Evolutionary conservation across 2,888 invertebrate species (phyloP), one percentile per base, ranked within the genome.

Genomic region (Chorisops tibialis): DNA sequence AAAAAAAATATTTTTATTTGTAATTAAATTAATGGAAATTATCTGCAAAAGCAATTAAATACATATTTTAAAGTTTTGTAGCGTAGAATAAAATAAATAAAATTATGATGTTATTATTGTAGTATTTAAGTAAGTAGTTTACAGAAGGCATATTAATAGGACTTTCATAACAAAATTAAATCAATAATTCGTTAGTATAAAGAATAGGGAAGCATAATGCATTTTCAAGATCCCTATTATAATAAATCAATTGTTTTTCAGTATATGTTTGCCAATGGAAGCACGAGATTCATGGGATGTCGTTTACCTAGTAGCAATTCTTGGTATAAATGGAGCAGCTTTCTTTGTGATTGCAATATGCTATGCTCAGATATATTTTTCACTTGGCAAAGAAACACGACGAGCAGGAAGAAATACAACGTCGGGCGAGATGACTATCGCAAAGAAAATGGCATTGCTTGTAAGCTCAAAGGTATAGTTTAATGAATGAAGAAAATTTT

Each of bases 221-320:
- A n/a, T n/a, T n/a, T n/a, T n/a, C n/a, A n/a, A n/a, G n/a, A n/a
- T n/a, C n/a, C n/a, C n/a, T n/a, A n/a, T n/a, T n/a, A n/a, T n/a
- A n/a, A n/a, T n/a, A n/a, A n/a, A n/a, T 30, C 7, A 30, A 30
- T 2, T 30, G 9, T 30, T 30, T 77, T 77, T 39, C 74, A 88
- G 89, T 70, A 93, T 95, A 62, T 96, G 95, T 72, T 80, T 95
- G 68, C 95, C 95, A 0, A 91, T 95, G 82, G 90, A 91, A 73
- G 87, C 87, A 19, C 83, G 85, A 52, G 83, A 85, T 62, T 72
- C 83, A 0, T 82, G 82, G 2, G 93, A 93, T 69, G 83, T 85
- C 16, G 83, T 85, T 2, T 94, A 92, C 73, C 82, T 94, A 69
- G 83, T 87, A 22, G 81, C 84, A 2, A 80, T 94, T 41, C 85